Percentiles rank a stretch among this genome's conserved stretches.
phyloP scores from a whole-genome alignment of 2,113 vertebrate species.

The Notechis scutatus region DNA sequence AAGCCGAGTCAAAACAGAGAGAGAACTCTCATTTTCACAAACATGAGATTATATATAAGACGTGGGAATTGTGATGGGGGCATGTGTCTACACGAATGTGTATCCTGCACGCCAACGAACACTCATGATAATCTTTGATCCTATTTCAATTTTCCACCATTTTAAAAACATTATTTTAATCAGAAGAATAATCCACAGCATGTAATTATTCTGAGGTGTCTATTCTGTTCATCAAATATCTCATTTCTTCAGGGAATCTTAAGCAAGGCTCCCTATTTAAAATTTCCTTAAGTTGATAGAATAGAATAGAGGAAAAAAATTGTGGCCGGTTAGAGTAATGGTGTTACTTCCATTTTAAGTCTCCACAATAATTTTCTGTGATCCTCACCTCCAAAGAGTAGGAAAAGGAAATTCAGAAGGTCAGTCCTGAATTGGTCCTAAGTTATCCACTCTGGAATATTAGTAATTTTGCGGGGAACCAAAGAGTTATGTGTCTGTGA shows the following conservation, averaged over 20 bases:
- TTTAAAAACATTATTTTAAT: not conserved
- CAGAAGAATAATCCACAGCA: not conserved
- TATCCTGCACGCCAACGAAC: not conserved
- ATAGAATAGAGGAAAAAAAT: not conserved
- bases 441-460: not conserved
- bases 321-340: not conserved
- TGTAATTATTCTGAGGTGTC: not conserved
- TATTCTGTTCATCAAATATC: not conserved
- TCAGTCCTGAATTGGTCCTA: not conserved
- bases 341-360: not conserved
- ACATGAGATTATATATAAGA: conserved; percentile 11
- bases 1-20: not conserved
- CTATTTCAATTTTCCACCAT: not conserved
- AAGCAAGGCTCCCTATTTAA: not conserved
- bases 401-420: not conserved
- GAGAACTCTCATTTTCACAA: conserved; percentile 11
- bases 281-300: not conserved
- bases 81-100: not conserved
- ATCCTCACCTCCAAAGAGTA: not conserved
- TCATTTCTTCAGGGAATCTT: not conserved
- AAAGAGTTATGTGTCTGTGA: not conserved
- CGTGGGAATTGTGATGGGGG: not conserved
- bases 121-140: too few relatives aligned
- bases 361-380: not conserved
- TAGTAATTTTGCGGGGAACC: not conserved